Evolutionary conservation across 2,797 vertebrate genomes (phyloP).

Genomic region (Sebastolobus altivelis): DNA sequence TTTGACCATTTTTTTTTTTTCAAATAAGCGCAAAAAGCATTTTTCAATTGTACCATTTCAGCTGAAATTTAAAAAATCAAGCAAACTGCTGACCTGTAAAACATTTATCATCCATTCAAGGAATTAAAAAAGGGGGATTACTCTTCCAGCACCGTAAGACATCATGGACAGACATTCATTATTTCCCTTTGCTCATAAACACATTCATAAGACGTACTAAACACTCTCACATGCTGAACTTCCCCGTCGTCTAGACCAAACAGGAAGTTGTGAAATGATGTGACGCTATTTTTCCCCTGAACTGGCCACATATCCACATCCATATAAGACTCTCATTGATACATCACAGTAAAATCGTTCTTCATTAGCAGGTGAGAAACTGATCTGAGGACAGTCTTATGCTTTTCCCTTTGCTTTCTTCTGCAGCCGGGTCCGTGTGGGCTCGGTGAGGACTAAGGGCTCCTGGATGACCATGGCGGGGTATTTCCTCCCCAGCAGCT

Average conservation of each 20-base stretch:
- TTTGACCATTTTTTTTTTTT: background rate
- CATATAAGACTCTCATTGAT: background rate
- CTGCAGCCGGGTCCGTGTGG: conserved; percentile 88
- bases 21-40: background rate
- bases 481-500: conserved; percentile 92
- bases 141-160: conserved; percentile 33
- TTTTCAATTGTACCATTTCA: background rate
- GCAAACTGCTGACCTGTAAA: conserved; percentile 31
- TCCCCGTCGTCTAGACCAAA: background rate
- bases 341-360: conserved; percentile 33
- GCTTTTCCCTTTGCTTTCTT: conserved; percentile 84
- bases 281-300: background rate
- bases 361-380: conserved; percentile 6
- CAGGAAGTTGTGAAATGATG: conserved; percentile 3
- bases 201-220: background rate
- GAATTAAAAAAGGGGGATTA: conserved; percentile 54
- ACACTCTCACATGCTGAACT: conserved; percentile 6
- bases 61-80: background rate
- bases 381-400: conserved; percentile 32
- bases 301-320: conserved; percentile 19
- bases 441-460: conserved; percentile 92
- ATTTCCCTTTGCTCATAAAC: conserved; percentile 4
- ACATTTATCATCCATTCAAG: conserved; percentile 31
- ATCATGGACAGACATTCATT: background rate
- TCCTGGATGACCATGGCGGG: conserved; percentile 89